Evolutionary conservation across 2,888 invertebrate genomes (phyloP), one percentile per base, ranked within the genome.

Genomic region (Coecobrya sp.): DNA sequence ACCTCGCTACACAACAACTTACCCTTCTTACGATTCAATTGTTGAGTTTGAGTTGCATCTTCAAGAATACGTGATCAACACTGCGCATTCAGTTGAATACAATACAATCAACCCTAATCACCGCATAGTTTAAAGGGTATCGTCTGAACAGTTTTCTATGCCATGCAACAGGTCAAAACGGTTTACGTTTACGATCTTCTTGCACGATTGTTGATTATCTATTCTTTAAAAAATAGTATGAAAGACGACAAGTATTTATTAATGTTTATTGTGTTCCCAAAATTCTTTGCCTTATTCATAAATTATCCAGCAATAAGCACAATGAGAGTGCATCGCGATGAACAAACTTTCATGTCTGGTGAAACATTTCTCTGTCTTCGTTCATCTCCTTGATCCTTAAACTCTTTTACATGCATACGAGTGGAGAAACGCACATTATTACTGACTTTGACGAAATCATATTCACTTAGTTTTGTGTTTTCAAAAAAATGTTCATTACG

Each of bases 151-250:
- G 3, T 70, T 36, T 70, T 70, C n/a, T 36, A 19, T 45, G 45
- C n/a, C 8, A 45, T 45, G 42, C 19, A n/a, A 45, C 10, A 73
- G 45, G 73, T 73, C 73, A 73, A 73, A 59, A 73, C 8, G 22
- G 0, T 45, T 42, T 59, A 59, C 2, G 11, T 65, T 65, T 73
- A 42, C 22, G 73, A 73, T 73, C 73, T 22, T 45, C 19, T 22
- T 79, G 52, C 49, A 49, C 52, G 79, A 59, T n/a, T 36, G 55
- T 36, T 82, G 59, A 82, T 82, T 59, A 82, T 59, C 81, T 30
- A 82, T 82, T 82, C 81, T 82, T 82, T 59, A 55, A 76, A 49
- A 73, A 73, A 16, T 25, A 49, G 55, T 0, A 81, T 81, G 55
- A 49, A 11, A 55, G 19, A 36, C 36, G 81, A 82, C 81, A 55